These are phyloP conservation scores for Campylorhamphus procurvoides DNA, from an alignment of 2,113 vertebrate genomes.

Conservation along the genomic window DNA sequence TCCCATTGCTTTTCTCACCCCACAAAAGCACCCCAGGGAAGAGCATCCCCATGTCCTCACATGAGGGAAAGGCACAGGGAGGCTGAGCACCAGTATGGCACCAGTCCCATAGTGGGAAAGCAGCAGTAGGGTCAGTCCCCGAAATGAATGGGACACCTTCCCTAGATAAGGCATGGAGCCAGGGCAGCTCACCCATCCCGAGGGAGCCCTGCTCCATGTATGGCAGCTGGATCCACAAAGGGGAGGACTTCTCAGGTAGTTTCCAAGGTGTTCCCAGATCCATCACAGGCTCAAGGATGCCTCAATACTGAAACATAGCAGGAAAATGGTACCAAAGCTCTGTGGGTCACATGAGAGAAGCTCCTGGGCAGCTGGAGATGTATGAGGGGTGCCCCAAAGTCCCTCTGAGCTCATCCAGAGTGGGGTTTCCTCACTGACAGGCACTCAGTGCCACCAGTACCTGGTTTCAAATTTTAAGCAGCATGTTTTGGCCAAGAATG, in stretches of 20 bases:
- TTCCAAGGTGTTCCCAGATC: neutral
- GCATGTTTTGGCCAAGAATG: neutral
- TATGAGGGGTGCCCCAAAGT: rapidly evolving
- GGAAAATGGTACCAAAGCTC: neutral
- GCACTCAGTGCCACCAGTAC: too few relatives aligned
- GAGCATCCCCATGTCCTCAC: rapidly evolving
- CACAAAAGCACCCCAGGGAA: neutral
- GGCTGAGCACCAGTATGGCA: neutral
- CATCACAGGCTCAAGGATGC: neutral
- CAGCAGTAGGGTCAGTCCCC: rapidly evolving
- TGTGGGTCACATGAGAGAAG: neutral
- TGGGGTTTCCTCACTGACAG: rapidly evolving
- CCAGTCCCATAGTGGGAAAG: neutral
- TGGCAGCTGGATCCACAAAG: rapidly evolving
- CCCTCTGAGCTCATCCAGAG: neutral
- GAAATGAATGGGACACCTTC: neutral
- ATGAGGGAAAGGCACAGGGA: rapidly evolving
- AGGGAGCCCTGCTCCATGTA: rapidly evolving
- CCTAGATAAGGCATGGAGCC: neutral
- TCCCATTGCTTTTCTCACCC: rapidly evolving
- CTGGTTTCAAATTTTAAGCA: neutral
- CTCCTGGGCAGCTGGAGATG: neutral
- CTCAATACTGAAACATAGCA: rapidly evolving
- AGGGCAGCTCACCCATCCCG: neutral
- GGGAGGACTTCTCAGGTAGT: neutral